phyloP scores from a whole-genome alignment of 2,797 vertebrate genomes.

The Argentina silus region DNA sequence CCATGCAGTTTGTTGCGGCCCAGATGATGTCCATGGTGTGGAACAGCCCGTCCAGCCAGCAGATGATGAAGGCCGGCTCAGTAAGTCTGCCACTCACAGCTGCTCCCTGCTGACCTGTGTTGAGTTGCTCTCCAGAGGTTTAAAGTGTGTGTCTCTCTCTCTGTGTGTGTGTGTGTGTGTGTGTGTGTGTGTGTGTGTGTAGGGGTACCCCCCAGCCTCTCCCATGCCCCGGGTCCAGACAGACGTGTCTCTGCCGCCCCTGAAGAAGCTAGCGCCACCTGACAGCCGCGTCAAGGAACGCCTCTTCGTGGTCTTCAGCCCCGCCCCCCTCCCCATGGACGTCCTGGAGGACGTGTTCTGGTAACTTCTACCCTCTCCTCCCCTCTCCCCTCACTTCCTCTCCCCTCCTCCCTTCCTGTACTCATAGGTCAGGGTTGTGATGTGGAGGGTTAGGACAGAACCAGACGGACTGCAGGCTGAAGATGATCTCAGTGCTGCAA shows the following conservation, averaged over 20 bases:
- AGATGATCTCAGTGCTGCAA: no score
- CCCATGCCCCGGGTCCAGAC: conserved; percentile 84
- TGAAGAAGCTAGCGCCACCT: conserved; percentile 86
- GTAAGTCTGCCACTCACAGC: no score
- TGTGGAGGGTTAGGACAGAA: no score
- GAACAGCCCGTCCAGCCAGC: conserved; percentile 82
- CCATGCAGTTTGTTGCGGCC: conserved; percentile 90
- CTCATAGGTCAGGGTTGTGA: not conserved
- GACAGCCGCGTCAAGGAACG: conserved; percentile 91
- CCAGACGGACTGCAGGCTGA: no score
- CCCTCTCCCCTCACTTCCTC: not conserved
- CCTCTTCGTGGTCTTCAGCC: conserved; percentile 93
- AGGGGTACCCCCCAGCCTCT: conserved; percentile 60
- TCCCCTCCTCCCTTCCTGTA: not conserved
- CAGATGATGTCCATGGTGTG: conserved; percentile 90
- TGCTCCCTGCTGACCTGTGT: no score
- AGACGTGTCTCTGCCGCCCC: conserved; percentile 85
- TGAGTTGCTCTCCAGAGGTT: no score
- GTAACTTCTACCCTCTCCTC: conserved; percentile 72
- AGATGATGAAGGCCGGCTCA: conserved; percentile 72
- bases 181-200: conserved; percentile 9
- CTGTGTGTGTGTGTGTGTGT: no score
- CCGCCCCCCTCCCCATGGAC: conserved; percentile 86
- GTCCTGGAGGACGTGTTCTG: conserved; percentile 94
- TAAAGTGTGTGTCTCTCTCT: no score